Evolutionary conservation across 1,140 invertebrate genomes (phyloP).

Genomic region (Plutomurus gul): DNA sequence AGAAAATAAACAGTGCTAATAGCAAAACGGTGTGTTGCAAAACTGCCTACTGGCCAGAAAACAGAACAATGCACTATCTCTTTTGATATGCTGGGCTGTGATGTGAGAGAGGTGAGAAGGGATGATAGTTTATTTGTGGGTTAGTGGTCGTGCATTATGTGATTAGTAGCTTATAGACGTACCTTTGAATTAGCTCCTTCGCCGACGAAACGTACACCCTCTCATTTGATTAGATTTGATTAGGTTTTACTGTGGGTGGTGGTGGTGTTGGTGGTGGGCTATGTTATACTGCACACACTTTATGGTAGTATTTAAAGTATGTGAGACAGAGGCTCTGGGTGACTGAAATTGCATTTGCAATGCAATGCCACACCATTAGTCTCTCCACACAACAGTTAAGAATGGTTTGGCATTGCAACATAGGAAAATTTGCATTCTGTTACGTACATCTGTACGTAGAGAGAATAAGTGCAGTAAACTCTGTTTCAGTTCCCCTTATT

Average conservation of each 20-base stretch:
- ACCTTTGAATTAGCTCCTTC: constrained; percentile 17
- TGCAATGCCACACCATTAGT: not conserved
- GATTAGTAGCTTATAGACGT: constrained; percentile 13
- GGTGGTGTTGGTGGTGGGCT: no score
- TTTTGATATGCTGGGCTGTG: no score
- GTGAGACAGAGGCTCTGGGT: not conserved
- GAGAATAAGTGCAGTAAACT: constrained; percentile 26
- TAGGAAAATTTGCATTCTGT: not conserved
- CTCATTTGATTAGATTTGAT: constrained; percentile 21
- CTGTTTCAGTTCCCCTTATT: not conserved
- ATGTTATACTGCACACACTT: no score
- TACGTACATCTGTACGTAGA: no score
- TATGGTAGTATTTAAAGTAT: no score
- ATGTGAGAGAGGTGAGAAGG: no score
- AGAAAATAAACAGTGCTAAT: no score
- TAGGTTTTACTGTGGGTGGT: constrained; percentile 20
- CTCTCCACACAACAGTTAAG: no score
- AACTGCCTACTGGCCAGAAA: no score
- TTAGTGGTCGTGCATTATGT: not conserved
- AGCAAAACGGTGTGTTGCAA: no score
- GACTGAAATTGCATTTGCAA: not conserved
- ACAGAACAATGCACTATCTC: no score
- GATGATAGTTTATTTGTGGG: not conserved
- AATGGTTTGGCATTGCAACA: constrained; percentile 6
- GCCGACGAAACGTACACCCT: constrained; percentile 17